Evolutionary conservation across 2,888 invertebrate genomes (phyloP), one percentile per base, ranked within the genome.

Genomic region (Nomada lathburiana): DNA sequence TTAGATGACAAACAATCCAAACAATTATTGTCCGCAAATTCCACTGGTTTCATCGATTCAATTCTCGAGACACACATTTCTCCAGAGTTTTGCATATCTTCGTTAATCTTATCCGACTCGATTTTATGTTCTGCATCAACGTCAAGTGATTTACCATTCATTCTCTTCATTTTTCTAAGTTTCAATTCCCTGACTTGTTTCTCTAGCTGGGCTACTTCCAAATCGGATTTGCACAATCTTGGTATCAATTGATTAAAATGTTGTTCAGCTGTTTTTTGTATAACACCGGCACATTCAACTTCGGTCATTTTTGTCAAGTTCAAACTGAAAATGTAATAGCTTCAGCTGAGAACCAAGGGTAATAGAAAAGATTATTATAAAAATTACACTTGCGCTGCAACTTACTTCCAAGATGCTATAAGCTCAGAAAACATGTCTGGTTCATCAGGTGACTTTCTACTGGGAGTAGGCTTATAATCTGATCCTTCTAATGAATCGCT

Each of bases 381-480:
- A 62, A 7, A n/a, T 9, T 7, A 16, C n/a, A 16, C 20, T n/a
- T 0, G 16, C 44, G n/a, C 29, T 4, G 2, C 36, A 50, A 85
- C 87, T 90, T 76, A 91, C 91, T 89, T 85, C 29, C 89, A 78
- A 44, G 90, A 86, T 62, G 79, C 63, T 70, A 88, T 67, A 50
- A 93, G 85, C 76, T 85, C 85, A 16, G 89, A 88, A 65, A 94
- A 93, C 64, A 86, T 86, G 84, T 94, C 94, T 5, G 88, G 82
- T 29, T 88, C 85, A 64, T 84, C 74, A 2, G 87, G 83, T 4
- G 85, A 82, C 64, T 85, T 88, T 59, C 76, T 88, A 18, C 72
- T 83, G 50, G 94, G 94, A 42, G 88, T 89, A 70, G 91, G 90
- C 80, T 93, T 94, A 71, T 94, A 94, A 83, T 93, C 93, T n/a